Evolutionary conservation across 2,797 vertebrate genomes (phyloP), one percentile per base, ranked within the genome.

Genomic region (Phoeniculus purpureus): DNA sequence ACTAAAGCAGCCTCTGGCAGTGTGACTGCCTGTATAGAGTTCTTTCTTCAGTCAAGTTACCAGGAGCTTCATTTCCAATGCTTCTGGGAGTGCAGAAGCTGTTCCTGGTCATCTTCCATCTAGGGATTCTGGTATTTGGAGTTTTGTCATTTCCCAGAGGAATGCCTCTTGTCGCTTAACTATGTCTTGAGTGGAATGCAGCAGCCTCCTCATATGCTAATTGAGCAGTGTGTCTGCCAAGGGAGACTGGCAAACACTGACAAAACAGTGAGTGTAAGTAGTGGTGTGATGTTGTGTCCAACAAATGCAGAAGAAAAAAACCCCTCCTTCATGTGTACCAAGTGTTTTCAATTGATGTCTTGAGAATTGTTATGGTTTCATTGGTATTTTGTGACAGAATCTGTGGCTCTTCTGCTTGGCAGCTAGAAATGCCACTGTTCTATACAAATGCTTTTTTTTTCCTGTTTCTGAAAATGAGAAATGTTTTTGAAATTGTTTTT

Each of bases 131-230:
- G 64, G 59, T 90, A 62, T 82, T 82, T 79, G 55, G 85, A 88
- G 34, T 87, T 81, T 15, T 72, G 68, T 90, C 65, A 51, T 90
- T 95, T 89, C 87, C 88, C 55, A 51, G 31, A 89, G 84, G 56
- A 85, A 78, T 43, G 29, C 59, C 59, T 94, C 81, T 68, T 88
- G 81, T 92, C 75, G 58, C 70, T 92, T 86, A 74, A 83, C 76
- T 84, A 1, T 74, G 80, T 80, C 65, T 92, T 94, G 81, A 91
- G 87, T 94, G 72, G 92, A 91, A 54, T 4, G 15, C 4, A 23
- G 45, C 87, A 96, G 82, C 86, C 70, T 94, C 86, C 84, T 95
- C 86, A 48, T 71, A 91, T 90, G 90, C 84, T 94, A 92, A 94
- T 93, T 23, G 51, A 72, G 47, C 5, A 1, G 13, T 29, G 65